Percentiles rank a stretch among this genome's conserved stretches.
These are phyloP conservation scores for Pseudorhombus dupliciocellatus DNA, from an alignment of 2,113 vertebrate species.

Conservation along the genomic window DNA sequence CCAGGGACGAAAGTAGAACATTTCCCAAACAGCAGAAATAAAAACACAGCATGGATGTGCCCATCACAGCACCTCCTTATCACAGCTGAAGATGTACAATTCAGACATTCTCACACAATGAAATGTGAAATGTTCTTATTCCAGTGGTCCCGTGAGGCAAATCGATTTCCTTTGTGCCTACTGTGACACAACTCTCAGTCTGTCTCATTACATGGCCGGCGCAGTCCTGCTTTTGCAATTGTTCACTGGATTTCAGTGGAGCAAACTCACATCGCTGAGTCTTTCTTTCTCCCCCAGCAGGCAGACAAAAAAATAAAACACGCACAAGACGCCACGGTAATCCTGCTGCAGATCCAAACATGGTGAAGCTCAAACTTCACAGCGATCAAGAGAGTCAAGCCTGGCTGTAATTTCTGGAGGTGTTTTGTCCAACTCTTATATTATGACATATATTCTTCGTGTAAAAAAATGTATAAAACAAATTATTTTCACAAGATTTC, in stretches of 20 bases:
- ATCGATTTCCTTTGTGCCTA: slow-evolving; percentile 58
- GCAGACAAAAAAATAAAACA: slow-evolving; percentile 16
- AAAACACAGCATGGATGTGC: not conserved
- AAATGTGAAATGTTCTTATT: slow-evolving; percentile 40
- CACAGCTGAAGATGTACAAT: slow-evolving; percentile 33
- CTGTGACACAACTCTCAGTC: slow-evolving; percentile 33
- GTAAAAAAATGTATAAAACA: not conserved
- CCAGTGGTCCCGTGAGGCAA: slow-evolving; percentile 34
- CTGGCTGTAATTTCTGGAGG: slow-evolving; percentile 10
- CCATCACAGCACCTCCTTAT: slow-evolving; percentile 40
- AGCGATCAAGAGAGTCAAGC: not conserved
- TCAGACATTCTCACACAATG: slow-evolving; percentile 22
- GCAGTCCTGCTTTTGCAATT: slow-evolving; percentile 29
- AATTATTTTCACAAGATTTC: slow-evolving; percentile 40
- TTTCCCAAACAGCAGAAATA: not conserved
- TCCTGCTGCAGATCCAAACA: slow-evolving; percentile 15
- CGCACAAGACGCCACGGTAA: not conserved
- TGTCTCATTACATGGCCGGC: slow-evolving; percentile 50
- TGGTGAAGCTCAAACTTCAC: not conserved
- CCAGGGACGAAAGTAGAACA: slow-evolving; percentile 6
- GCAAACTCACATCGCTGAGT: slow-evolving; percentile 21
- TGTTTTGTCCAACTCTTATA: not conserved
- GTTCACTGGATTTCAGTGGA: slow-evolving; percentile 41
- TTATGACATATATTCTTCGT: not conserved
- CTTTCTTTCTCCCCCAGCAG: slow-evolving; percentile 16